A percentile compares a stretch with the other conserved stretches of the same genome.
Evolutionary conservation across 1,140 invertebrate genomes (phyloP).

Genomic region (Trichoplusia ni): DNA sequence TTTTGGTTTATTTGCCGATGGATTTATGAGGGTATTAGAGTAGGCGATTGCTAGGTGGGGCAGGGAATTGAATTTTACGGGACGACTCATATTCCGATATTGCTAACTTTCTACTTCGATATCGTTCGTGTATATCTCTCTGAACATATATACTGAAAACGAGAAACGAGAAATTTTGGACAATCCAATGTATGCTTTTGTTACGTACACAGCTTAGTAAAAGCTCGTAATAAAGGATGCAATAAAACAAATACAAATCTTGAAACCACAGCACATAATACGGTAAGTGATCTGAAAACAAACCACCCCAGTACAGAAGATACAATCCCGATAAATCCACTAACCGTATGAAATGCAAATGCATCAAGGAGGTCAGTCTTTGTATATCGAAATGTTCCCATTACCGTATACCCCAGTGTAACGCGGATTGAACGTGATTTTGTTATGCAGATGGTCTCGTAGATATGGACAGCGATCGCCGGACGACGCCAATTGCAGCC

Average conservation of each 20-base stretch:
- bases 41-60: neutral
- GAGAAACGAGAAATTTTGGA: too few relatives aligned
- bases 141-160: too few relatives aligned
- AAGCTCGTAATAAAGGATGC: too few relatives aligned
- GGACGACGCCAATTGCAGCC: constrained; percentile 41
- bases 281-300: neutral
- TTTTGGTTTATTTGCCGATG: neutral
- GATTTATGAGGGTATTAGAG: neutral
- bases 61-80: too few relatives aligned
- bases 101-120: too few relatives aligned
- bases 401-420: constrained; percentile 11
- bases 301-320: neutral
- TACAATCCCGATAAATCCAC: constrained; percentile 4
- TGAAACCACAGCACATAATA: too few relatives aligned
- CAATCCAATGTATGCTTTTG: too few relatives aligned
- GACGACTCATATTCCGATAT: too few relatives aligned
- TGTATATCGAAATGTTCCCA: constrained; percentile 15
- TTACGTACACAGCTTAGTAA: too few relatives aligned
- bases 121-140: too few relatives aligned
- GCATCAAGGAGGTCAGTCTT: constrained; percentile 13
- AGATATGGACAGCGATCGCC: constrained; percentile 40
- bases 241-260: too few relatives aligned
- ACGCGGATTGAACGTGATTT: constrained; percentile 26
- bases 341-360: constrained; percentile 28
- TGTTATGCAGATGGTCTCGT: constrained; percentile 47